Evolutionary conservation across 2,888 invertebrate genomes (phyloP).

Genomic region (Parnassius glacialis): DNA sequence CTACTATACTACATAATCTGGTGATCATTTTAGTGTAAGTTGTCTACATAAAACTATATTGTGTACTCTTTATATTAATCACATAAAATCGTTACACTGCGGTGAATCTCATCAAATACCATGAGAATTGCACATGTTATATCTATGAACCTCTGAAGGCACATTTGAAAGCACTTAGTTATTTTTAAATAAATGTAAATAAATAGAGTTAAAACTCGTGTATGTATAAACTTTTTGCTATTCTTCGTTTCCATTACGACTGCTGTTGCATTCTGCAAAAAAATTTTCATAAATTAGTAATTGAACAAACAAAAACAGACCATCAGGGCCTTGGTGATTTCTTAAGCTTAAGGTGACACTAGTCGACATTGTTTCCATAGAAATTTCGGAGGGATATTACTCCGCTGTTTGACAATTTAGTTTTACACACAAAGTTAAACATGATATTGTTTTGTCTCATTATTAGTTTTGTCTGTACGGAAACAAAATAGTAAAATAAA

Average conservation of each 20-base stretch:
- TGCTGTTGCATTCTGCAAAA: constrained; percentile 25
- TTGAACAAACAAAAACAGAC: no score
- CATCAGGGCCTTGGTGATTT: neutral
- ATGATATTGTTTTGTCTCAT: no score
- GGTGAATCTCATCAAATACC: constrained; percentile 34
- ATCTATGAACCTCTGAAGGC: constrained; percentile 65
- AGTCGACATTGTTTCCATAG: no score
- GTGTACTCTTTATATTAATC: constrained; percentile 34
- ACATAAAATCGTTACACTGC: constrained; percentile 30
- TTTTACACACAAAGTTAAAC: no score
- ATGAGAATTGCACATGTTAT: constrained; percentile 47
- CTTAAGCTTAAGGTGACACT: neutral
- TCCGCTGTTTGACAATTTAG: no score
- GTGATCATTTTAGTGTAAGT: constrained; percentile 30
- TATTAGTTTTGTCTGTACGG: no score
- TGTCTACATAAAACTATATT: constrained; percentile 50
- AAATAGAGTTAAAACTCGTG: constrained; percentile 19
- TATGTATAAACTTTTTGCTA: constrained; percentile 2
- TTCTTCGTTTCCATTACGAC: constrained; percentile 12
- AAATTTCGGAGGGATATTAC: no score
- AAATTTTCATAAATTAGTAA: constrained; percentile 6
- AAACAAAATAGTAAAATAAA: no score
- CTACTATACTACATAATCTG: neutral
- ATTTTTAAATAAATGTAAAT: constrained; percentile 24
- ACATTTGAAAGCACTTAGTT: constrained; percentile 61